Base-by-base conservation (phyloP, 2,113 vertebrate species). In the Strigops habroptila region DNA sequence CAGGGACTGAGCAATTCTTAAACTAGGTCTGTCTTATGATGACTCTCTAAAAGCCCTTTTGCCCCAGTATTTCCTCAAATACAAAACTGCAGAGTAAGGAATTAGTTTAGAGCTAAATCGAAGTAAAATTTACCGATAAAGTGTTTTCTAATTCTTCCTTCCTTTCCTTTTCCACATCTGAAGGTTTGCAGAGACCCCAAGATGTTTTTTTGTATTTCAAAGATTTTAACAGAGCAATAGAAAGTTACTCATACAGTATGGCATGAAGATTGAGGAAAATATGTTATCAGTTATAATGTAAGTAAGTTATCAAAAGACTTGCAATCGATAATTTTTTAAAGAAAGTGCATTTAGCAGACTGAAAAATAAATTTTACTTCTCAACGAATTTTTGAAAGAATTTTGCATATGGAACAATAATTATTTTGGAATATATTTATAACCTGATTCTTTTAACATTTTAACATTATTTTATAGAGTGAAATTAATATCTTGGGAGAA, bases 281-380 rank as follows among this genome's bases (percentile, higher is more conserved):
- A 49, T 2, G 4, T 53, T 52, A 33, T 23, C 28, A 67, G 9
- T 67, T 76, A 51, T 43, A 9, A 39, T 0, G 0, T 22, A 52
- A 76, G 0, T 22, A 52, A 76, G 22, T 35, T 62, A 41, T 39
- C 24, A 65, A 48, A 73, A 77, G 21, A 37, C 18, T 73, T 35
- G 15, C 11, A 43, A 12, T 11, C 87, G 49, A 63, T 6, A 41
- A 43, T 87, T 90, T 86, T 19, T 80, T 86, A 14, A 59, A 55
- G 24, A 51, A 82, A 68, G 51, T n/a, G 37, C 7, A 60, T 65
- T 69, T 9, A 82, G 39, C 16, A 80, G 23, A 15, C 6, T 64
- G 33, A 31, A 90, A 71, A 69, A 59, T 44, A 82, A n/a, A 60
- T 52, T 64, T 21, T 25, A 33, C 5, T 68, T 75, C 25, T 78